phyloP scores from a whole-genome alignment of 2,888 invertebrate species.

The Chironomus riparius region DNA sequence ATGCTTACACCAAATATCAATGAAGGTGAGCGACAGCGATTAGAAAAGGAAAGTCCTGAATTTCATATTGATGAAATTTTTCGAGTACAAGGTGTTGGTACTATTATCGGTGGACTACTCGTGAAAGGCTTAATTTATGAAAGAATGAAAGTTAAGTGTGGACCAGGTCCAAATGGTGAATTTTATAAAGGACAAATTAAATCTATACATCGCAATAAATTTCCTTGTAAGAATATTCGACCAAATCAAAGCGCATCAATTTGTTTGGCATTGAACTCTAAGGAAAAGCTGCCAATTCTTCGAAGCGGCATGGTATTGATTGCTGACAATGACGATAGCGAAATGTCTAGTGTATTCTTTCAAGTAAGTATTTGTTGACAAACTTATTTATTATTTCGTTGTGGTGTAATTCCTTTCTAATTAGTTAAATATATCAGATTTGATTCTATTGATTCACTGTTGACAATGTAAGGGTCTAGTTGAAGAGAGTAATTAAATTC shows the following conservation, averaged over 20 bases:
- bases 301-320: slow-evolving; percentile 81
- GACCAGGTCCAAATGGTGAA: slow-evolving; percentile 66
- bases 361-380: slow-evolving; percentile 42
- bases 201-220: slow-evolving; percentile 85
- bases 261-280: slow-evolving; percentile 41
- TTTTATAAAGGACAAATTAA: slow-evolving; percentile 70
- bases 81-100: slow-evolving; percentile 71
- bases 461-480: too few relatives aligned
- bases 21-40: slow-evolving; percentile 54
- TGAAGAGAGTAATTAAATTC: too few relatives aligned
- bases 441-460: too few relatives aligned
- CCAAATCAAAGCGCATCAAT: slow-evolving; percentile 87
- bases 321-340: slow-evolving; percentile 41
- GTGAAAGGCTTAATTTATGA: slow-evolving; percentile 79
- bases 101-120: slow-evolving; percentile 76
- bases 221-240: slow-evolving; percentile 76
- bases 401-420: too few relatives aligned
- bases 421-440: too few relatives aligned
- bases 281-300: slow-evolving; percentile 47
- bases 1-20: slow-evolving; percentile 63
- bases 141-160: slow-evolving; percentile 66
- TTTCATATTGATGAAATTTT: slow-evolving; percentile 95
- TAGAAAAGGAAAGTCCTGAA: slow-evolving; percentile 66
- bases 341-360: slow-evolving; percentile 42
- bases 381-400: too few relatives aligned